Conservation (phyloP, 2,888 invertebrate species). For the Eutolmus rufibarbis region DNA sequence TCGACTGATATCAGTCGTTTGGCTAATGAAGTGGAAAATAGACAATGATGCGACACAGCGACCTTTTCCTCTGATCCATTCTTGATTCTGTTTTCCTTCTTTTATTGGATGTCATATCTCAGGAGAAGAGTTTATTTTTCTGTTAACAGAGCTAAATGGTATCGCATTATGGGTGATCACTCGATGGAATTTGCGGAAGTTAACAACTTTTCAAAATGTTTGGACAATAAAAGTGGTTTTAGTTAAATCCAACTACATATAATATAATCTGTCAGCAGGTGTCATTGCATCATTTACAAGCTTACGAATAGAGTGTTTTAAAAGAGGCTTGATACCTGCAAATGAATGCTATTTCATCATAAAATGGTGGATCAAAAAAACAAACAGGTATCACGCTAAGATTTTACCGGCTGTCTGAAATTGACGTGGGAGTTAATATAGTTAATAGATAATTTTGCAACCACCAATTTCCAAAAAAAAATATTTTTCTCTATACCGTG, state of each 20-base stretch:
- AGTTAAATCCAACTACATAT: neutral
- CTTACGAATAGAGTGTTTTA: too few relatives aligned
- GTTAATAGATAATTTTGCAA: too few relatives aligned
- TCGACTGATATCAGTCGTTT: neutral
- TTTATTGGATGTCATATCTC: neutral
- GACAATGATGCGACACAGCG: neutral
- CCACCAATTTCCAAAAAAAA: too few relatives aligned
- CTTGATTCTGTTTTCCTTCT: neutral
- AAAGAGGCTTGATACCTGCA: too few relatives aligned
- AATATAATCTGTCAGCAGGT: too few relatives aligned
- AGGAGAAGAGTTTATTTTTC: neutral
- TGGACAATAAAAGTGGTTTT: neutral
- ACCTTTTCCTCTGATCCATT: neutral
- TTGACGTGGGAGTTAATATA: too few relatives aligned
- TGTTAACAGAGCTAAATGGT: neutral
- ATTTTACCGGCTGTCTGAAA: too few relatives aligned
- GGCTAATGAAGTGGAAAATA: neutral
- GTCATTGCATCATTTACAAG: too few relatives aligned
- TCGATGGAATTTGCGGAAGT: neutral
- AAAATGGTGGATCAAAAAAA: too few relatives aligned
- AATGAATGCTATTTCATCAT: too few relatives aligned
- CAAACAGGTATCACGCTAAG: too few relatives aligned
- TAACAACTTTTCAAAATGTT: neutral
- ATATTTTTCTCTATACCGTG: too few relatives aligned
- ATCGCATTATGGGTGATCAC: neutral